Evolutionary conservation across 1,140 invertebrate species (phyloP).

Genomic region (Cherax quadricarinatus): DNA sequence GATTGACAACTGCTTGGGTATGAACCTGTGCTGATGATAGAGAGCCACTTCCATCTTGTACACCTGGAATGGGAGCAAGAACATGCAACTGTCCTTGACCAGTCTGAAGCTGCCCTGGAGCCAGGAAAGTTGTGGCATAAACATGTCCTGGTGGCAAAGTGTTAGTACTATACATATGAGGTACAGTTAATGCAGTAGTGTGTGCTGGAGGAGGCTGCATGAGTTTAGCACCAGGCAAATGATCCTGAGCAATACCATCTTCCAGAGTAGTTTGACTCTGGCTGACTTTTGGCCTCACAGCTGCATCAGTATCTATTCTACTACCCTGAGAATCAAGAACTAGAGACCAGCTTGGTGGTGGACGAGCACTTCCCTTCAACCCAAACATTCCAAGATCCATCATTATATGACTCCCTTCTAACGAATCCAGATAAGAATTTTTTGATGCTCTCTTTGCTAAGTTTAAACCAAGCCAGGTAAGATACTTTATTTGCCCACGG

Average conservation of each 20-base stretch:
- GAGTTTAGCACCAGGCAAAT: neutral
- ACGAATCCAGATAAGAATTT: neutral
- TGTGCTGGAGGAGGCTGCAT: neutral
- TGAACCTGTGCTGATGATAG: neutral
- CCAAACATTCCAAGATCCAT: constrained; percentile 14
- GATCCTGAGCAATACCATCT: neutral
- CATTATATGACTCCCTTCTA: neutral
- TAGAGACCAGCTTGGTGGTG: neutral
- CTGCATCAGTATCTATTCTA: neutral
- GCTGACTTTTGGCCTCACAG: neutral
- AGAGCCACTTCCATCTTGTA: neutral
- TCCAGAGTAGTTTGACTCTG: neutral
- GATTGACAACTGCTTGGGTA: neutral
- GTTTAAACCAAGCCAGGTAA: neutral
- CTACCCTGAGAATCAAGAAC: neutral
- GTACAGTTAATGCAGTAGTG: neutral
- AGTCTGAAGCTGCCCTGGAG: neutral
- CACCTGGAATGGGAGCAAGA: neutral
- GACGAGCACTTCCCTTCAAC: neutral
- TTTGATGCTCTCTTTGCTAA: constrained; percentile 2
- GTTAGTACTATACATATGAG: neutral
- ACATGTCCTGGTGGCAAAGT: neutral
- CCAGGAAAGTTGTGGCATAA: neutral
- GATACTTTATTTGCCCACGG: neutral
- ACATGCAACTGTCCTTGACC: neutral